A percentile compares a stretch with the other conserved stretches of the same genome.
Evolutionary conservation across 2,888 invertebrate genomes (phyloP).

Genomic region (Euphydryas editha): DNA sequence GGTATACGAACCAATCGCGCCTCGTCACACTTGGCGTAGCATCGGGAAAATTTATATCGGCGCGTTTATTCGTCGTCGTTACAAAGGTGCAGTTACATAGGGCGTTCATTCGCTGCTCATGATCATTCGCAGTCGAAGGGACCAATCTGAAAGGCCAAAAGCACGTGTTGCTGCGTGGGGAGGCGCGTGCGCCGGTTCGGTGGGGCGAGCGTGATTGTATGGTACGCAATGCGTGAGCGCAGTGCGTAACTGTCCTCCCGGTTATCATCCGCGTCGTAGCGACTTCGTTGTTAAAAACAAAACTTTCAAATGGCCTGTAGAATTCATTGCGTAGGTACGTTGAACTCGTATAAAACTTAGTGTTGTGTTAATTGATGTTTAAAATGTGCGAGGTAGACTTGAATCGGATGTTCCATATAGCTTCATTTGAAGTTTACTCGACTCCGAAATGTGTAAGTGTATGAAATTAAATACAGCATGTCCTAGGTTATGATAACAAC

Average conservation of each 20-base stretch:
- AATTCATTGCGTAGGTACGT: not conserved
- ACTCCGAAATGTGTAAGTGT: constrained; percentile 27
- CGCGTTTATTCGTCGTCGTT: constrained; percentile 63
- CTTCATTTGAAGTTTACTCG: constrained; percentile 9
- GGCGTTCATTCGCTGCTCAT: constrained; percentile 64
- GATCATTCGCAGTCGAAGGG: constrained; percentile 57
- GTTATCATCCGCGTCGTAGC: constrained; percentile 23
- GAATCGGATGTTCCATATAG: constrained; percentile 18
- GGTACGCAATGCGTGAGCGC: constrained; percentile 71
- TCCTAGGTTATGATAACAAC: not conserved
- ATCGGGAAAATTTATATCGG: constrained; percentile 52
- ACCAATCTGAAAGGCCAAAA: constrained; percentile 69
- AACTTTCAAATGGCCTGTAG: not conserved
- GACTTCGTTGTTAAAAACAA: not conserved
- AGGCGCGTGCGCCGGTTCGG: constrained; percentile 59
- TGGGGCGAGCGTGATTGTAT: constrained; percentile 57
- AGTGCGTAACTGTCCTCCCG: constrained; percentile 70
- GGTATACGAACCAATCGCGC: constrained; percentile 58
- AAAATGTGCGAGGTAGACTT: constrained; percentile 26
- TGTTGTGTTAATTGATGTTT: not conserved
- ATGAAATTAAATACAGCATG: constrained; percentile 12
- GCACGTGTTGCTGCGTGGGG: constrained; percentile 60
- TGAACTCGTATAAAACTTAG: not conserved
- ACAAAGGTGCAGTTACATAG: constrained; percentile 46
- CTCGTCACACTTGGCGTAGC: constrained; percentile 60